These are phyloP conservation scores for Parazoanthus swiftii DNA, from an alignment of 92 coral and sea anemone genomes.

Conservation along the genomic window DNA sequence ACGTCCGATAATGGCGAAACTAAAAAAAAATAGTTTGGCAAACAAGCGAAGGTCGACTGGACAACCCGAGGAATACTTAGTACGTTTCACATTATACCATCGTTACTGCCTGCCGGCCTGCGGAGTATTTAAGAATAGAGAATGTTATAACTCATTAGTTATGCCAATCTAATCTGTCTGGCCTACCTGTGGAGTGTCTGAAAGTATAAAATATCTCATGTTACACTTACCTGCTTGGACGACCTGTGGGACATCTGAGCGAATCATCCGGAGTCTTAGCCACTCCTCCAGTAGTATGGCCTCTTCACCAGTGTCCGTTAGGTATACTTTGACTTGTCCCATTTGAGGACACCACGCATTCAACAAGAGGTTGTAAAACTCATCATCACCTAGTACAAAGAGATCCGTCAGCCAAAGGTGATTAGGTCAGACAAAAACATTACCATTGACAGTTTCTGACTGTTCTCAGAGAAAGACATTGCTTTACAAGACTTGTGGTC, in stretches of 20 bases:
- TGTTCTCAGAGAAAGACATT: background rate
- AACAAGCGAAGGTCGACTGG: background rate
- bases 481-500: no score
- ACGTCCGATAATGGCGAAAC: no score
- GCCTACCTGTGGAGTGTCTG: background rate
- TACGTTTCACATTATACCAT: background rate
- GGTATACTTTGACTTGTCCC: constrained; percentile 85
- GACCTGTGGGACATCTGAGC: constrained; percentile 77
- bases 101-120: background rate
- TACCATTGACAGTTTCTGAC: background rate
- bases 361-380: constrained; percentile 55
- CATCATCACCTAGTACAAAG: constrained; percentile 59
- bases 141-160: no score
- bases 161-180: background rate
- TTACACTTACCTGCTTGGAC: constrained; percentile 80
- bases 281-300: constrained; percentile 88
- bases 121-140: background rate
- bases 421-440: background rate
- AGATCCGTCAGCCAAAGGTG: background rate
- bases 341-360: constrained; percentile 89
- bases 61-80: background rate
- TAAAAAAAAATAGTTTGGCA: background rate
- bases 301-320: constrained; percentile 94
- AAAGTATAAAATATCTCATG: background rate
- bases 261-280: constrained; percentile 93